Base-by-base conservation (phyloP, 1,140 invertebrate genomes). In the Listronotus oregonensis region DNA sequence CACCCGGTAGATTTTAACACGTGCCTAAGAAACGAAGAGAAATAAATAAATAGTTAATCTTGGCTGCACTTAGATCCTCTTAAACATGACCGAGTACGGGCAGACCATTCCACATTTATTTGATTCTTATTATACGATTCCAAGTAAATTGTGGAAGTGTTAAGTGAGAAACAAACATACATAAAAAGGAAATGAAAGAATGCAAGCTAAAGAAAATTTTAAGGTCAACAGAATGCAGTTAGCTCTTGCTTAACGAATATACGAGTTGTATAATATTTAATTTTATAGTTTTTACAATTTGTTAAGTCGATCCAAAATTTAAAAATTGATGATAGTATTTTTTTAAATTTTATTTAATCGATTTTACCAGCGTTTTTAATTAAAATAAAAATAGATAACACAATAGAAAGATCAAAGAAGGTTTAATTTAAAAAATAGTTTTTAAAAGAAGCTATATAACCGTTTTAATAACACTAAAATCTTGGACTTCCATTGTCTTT, bases 1-100 rank as follows among this genome's bases (percentile, higher is more conserved):
- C 37, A 55, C 52, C 52, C 52, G n/a, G 31, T 55, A 55, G 7
- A 39, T 55, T 55, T 55, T 55, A 55, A 55, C 52, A 55, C 52
- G 52, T 55, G 52, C 52, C 37, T 11, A 39, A 39, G 32, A 55
- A 40, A 37, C 39, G 37, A 40, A 55, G 37, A 39, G 52, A 40
- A 55, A 55, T 55, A 55, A 55, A 40, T 40, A 55, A 55, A 40
- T 55, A 39, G 31, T 31, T 17, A n/a, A 21, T 15, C 12, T 21
- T 21, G 17, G 49, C 21, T 18, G 49, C 49, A 51, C 49, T 51
- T 31, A 51, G 49, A 27, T 21, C 49, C 49, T 51, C 49, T 51
- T 51, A 51, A 31, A 51, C 34, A 9, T 37, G 3, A 12, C 34
- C 34, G 34, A 37, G 34, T 37, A 12, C 11, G 11, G 8, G 1